Conservation (phyloP, 2,797 vertebrate genomes). For the Chromobotia macracanthus region DNA sequence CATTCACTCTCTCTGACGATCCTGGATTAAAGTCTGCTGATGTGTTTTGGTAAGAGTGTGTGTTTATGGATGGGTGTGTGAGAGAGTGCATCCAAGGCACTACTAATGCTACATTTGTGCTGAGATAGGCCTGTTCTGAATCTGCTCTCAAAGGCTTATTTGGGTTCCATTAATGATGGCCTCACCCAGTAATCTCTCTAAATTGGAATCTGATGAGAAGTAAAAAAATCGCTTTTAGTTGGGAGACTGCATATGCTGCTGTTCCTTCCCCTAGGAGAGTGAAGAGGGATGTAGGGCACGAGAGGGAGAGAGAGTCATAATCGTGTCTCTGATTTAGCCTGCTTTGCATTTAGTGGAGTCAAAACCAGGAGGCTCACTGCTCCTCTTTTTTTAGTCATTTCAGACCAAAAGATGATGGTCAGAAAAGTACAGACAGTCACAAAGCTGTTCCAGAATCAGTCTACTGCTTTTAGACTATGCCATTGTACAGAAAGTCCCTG, state of each 20-base stretch:
- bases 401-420: neutral
- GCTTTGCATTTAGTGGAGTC: constrained; percentile 47
- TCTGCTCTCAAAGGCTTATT: constrained; percentile 60
- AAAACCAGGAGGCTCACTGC: constrained; percentile 26
- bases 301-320: constrained; percentile 28
- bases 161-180: constrained; percentile 61
- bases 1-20: constrained; percentile 35
- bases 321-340: constrained; percentile 43
- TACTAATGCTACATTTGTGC: constrained; percentile 50
- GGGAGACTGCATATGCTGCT: constrained; percentile 46
- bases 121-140: constrained; percentile 52
- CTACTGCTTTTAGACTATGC: constrained; percentile 3
- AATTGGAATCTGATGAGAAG: constrained; percentile 65
- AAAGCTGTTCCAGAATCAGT: constrained; percentile 23
- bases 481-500: constrained; percentile 6
- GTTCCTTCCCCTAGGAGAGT: constrained; percentile 38
- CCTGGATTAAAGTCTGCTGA: constrained; percentile 51
- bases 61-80: constrained; percentile 3
- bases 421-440: constrained; percentile 10
- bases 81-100: constrained; percentile 33
- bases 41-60: constrained; percentile 36
- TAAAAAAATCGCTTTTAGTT: constrained; percentile 49
- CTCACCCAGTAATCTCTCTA: constrained; percentile 58
- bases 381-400: constrained; percentile 34
- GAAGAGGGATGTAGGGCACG: constrained; percentile 31